Conservation (phyloP, 1,140 invertebrate species). For the Zaprionus lachaisei region DNA sequence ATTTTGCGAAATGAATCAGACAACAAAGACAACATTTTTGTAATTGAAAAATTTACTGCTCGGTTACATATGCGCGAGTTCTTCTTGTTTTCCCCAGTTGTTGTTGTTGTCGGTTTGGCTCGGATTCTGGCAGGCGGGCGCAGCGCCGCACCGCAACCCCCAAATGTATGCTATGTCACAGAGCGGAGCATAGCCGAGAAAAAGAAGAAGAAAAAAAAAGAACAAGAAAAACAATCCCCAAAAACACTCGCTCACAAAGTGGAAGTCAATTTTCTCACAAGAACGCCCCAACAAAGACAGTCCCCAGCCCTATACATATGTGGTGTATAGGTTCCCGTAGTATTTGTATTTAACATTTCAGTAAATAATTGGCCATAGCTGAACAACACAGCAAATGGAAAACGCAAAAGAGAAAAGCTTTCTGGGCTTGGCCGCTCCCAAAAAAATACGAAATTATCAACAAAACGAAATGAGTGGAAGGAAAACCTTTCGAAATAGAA, state of each 20-base stretch:
- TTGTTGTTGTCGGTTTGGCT: conserved; percentile 37
- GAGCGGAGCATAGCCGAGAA: conserved; percentile 35
- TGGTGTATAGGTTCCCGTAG: background rate
- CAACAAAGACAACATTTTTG: conserved; percentile 53
- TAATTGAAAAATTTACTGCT: conserved; percentile 66
- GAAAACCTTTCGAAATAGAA: background rate
- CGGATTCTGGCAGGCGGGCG: conserved; percentile 20
- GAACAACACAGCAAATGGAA: conserved; percentile 23
- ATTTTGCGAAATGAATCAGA: conserved; percentile 63
- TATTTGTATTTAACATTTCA: conserved; percentile 3
- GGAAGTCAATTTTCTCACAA: conserved; percentile 39
- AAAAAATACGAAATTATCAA: conserved; percentile 34
- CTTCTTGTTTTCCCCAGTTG: conserved; percentile 33
- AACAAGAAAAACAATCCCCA: conserved; percentile 55
- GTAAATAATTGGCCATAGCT: conserved; percentile 37
- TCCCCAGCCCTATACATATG: background rate
- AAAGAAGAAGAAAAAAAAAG: conserved; percentile 19
- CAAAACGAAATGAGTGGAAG: conserved; percentile 16
- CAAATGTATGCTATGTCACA: conserved; percentile 54
- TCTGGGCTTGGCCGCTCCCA: conserved; percentile 36
- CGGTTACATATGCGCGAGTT: conserved; percentile 63
- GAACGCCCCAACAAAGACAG: background rate
- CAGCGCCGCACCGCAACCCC: conserved; percentile 53
- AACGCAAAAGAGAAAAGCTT: conserved; percentile 31
- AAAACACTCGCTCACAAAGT: conserved; percentile 49